Evolutionary conservation across 2,113 vertebrate genomes (phyloP), one percentile per base, ranked within the genome.

Genomic region (Gopherus flavomarginatus): DNA sequence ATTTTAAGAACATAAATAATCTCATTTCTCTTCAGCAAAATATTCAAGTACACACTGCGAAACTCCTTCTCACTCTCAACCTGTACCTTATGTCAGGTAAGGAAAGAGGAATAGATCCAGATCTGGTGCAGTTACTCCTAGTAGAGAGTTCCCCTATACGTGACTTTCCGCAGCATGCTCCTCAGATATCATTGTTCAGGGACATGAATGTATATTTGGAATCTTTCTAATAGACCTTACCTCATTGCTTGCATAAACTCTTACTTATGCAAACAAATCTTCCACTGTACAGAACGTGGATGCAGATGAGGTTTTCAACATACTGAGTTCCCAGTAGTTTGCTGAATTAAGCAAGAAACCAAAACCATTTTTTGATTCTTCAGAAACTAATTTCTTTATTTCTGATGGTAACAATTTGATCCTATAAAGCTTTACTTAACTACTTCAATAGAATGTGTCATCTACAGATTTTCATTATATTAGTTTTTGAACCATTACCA

Each of bases 401-500:
- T 96, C 93, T 90, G 62, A 89, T 95, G 57, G 92, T 87, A 88
- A 50, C 11, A 9, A 85, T 75, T 93, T 91, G 44, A 91, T 93
- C 81, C 50, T 91, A 91, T 92, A 94, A 95, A 97, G 85, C 85
- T 92, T 94, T 92, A 65, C 54, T 88, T 95, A 97, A 96, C 95
- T 95, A 96, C 75, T 85, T 59, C 62, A 94, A 94, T 97, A 96
- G 95, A 97, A 54, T 2, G 72, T 75, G 56, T 81, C 69, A 90
- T 85, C 89, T 95, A 42, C 52, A 86, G 95, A 94, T 95, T 93
- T 56, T 50, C 16, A 17, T 14, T 92, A 17, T 72, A 91, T 96
- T 96, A 95, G 96, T 97, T 95, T 93, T 90, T 96, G 95, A 95
- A 87, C 26, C 94, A 97, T 96, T 97, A 79, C 50, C 83, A 93